Percentiles rank a stretch among this genome's conserved stretches.
Evolutionary conservation across 2,113 vertebrate species (phyloP).

Genomic region (Jacana jacana): DNA sequence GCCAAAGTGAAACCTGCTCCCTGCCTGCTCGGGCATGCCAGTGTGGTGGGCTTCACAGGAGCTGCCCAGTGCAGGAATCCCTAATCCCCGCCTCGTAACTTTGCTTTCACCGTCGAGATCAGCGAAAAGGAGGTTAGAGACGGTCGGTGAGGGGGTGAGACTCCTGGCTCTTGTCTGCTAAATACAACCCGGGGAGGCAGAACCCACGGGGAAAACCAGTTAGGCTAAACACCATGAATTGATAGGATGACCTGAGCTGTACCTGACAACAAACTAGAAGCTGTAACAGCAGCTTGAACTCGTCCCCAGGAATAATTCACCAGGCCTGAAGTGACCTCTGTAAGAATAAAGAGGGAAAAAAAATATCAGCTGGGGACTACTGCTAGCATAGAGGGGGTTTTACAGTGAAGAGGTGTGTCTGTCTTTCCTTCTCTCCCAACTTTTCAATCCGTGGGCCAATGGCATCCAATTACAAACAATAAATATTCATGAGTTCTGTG

Average conservation of each 20-base stretch:
- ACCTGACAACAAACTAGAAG: background rate
- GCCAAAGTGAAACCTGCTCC: background rate
- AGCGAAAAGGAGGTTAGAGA: background rate
- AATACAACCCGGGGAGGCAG: background rate
- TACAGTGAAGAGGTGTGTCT: background rate
- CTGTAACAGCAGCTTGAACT: background rate
- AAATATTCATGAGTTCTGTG: background rate
- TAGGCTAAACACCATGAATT: background rate
- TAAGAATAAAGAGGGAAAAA: background rate
- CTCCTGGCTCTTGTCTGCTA: background rate
- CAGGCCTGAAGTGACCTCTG: background rate
- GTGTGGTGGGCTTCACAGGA: background rate
- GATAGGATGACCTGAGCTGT: background rate
- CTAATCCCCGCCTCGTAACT: fast-evolving
- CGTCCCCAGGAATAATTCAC: background rate
- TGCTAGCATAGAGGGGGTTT: background rate
- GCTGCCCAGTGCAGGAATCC: fast-evolving
- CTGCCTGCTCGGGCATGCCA: background rate
- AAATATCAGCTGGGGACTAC: background rate
- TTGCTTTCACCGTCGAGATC: background rate
- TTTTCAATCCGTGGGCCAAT: background rate
- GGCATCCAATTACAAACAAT: background rate
- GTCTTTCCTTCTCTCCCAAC: background rate
- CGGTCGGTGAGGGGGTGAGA: background rate
- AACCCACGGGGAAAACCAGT: background rate